Evolutionary conservation across 2,888 invertebrate species (phyloP).

Genomic region (Peribatodes rhomboidaria): DNA sequence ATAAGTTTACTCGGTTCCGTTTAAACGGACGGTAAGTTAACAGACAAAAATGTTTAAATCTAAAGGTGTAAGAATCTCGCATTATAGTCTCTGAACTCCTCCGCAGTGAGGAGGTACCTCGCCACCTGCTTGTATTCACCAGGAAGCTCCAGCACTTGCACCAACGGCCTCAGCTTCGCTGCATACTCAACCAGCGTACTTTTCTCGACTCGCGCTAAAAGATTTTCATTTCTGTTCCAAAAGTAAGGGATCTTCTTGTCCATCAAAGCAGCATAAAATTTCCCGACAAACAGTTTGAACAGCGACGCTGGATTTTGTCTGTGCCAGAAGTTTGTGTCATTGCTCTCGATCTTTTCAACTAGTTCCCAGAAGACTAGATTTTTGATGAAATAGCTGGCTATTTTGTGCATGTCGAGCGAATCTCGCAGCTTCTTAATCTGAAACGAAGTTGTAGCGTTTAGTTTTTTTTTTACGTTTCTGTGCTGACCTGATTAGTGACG

Average conservation of each 20-base stretch:
- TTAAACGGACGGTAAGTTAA: no score
- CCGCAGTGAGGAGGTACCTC: conserved; percentile 60
- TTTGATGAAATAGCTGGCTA: conserved; percentile 87
- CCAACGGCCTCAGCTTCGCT: conserved; percentile 56
- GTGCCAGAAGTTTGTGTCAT: conserved; percentile 63
- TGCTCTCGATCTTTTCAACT: conserved; percentile 52
- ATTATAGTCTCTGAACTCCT: conserved; percentile 63
- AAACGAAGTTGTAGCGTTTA: conserved; percentile 28
- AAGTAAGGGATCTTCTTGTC: conserved; percentile 71
- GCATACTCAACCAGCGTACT: conserved; percentile 56
- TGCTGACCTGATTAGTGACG: no score
- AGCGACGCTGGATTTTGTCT: conserved; percentile 58
- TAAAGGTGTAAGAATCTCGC: conserved; percentile 49
- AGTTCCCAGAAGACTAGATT: conserved; percentile 81
- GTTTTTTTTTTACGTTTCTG: background rate
- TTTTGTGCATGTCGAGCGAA: conserved; percentile 66
- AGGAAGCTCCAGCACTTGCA: conserved; percentile 57
- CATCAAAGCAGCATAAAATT: conserved; percentile 65
- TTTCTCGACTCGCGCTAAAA: conserved; percentile 63
- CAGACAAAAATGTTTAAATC: background rate
- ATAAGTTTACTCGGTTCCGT: no score
- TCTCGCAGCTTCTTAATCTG: conserved; percentile 85
- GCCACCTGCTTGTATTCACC: conserved; percentile 63
- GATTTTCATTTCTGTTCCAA: conserved; percentile 80
- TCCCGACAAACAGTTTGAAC: conserved; percentile 75